These are phyloP conservation scores for Metaphire vulgaris DNA, from an alignment of 1,140 invertebrate species.

Conservation along the genomic window DNA sequence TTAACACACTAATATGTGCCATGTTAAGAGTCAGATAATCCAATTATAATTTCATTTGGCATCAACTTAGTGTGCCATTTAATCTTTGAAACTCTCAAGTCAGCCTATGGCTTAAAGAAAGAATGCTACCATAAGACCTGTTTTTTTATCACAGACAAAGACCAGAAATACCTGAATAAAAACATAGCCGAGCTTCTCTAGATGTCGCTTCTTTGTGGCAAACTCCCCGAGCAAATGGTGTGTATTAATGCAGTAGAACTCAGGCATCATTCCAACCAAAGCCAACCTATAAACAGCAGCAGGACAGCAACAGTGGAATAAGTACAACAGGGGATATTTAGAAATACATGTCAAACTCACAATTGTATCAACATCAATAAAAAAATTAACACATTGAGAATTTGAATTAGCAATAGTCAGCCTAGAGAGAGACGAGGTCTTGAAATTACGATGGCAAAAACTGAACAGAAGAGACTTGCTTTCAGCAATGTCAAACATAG, in stretches of 20 bases:
- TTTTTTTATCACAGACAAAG: background rate
- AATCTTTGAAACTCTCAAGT: background rate
- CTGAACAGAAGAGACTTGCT: too few relatives aligned
- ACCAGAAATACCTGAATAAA: constrained; percentile 20
- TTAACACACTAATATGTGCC: background rate
- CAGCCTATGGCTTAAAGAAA: background rate
- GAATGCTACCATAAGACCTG: background rate
- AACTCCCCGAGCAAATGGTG: constrained; percentile 14
- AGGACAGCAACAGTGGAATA: too few relatives aligned
- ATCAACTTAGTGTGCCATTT: background rate
- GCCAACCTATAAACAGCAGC: constrained; percentile 7
- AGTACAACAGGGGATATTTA: too few relatives aligned
- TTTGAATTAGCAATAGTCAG: too few relatives aligned
- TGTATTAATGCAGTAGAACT: constrained; percentile 12
- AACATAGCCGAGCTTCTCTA: constrained; percentile 14
- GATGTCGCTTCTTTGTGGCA: constrained; percentile 24
- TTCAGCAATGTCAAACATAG: too few relatives aligned
- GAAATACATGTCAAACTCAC: too few relatives aligned
- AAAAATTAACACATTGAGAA: too few relatives aligned
- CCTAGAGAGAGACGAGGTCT: too few relatives aligned
- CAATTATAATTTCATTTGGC: background rate
- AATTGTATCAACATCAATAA: too few relatives aligned
- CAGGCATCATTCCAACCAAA: constrained; percentile 21
- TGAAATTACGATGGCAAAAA: too few relatives aligned
- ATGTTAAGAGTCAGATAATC: background rate